Evolutionary conservation across 2,113 vertebrate species (phyloP).

Genomic region (Noctilio leporinus): DNA sequence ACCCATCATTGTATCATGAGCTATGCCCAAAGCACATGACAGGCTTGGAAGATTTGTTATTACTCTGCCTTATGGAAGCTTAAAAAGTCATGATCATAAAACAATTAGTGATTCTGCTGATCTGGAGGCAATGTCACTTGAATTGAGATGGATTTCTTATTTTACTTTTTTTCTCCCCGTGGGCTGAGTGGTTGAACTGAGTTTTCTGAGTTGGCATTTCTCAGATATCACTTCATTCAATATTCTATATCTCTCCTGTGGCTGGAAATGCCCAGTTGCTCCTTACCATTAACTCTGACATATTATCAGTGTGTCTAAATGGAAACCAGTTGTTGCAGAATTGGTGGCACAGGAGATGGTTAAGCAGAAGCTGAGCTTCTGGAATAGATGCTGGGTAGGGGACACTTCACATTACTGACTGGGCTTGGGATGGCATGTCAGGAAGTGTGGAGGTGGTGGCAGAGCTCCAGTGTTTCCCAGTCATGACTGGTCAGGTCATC

Average conservation of each 20-base stretch:
- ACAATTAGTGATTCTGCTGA: slow-evolving; percentile 65
- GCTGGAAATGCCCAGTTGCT: not conserved
- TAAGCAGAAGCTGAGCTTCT: not conserved
- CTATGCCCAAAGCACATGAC: not conserved
- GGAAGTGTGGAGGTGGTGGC: not conserved
- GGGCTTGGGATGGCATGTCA: too few relatives aligned
- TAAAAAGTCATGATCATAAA: slow-evolving; percentile 61
- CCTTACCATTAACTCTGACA: not conserved
- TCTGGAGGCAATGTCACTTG: slow-evolving; percentile 35
- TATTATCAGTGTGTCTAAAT: not conserved
- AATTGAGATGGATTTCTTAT: slow-evolving; percentile 44
- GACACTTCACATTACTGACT: too few relatives aligned
- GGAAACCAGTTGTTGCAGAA: not conserved
- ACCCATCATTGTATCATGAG: not conserved
- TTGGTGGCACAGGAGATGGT: not conserved
- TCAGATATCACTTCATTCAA: not conserved
- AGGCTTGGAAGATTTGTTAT: slow-evolving; percentile 38
- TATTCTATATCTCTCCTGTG: not conserved
- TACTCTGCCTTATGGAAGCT: slow-evolving; percentile 40
- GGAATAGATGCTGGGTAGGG: not conserved
- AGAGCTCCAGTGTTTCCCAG: not conserved
- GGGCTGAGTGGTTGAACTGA: not conserved
- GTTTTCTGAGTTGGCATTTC: slow-evolving; percentile 20
- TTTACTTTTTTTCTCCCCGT: not conserved
- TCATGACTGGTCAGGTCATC: not conserved